Base-by-base conservation (phyloP, 2,888 invertebrate genomes). In the Choristoneura rosaceana region DNA sequence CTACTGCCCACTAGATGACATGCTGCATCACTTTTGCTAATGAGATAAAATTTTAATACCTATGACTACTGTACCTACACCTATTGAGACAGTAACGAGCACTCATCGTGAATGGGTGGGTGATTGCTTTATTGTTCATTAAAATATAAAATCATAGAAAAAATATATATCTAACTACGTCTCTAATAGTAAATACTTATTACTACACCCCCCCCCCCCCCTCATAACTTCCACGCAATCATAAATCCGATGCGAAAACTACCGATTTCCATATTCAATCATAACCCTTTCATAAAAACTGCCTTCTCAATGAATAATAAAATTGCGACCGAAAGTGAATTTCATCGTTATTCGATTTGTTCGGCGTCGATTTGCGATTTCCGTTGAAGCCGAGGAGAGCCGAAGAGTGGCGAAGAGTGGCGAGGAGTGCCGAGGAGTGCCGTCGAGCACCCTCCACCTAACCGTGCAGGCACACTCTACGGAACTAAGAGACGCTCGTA, bases 281-380 rank as follows among this genome's bases (percentile, higher is more conserved):
- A 25, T 55, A 25, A 55, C 25, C 25, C 55, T 55, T 55, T 50
- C 60, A 59, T 47, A 71, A 33, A 34, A 64, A 55, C 62, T 67
- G 58, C 55, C 61, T 55, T 66, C 58, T 73, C 73, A 73, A 41
- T 73, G 73, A 52, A 69, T 59, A 73, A 69, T 73, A 73, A 73
- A 73, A 71, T 67, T 15, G 66, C 55, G 62, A 62, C 62, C 62
- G 71, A 71, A 73, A 73, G 73, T 73, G 73, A 64, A 73, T 73
- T 69, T 69, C 68, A 69, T 73, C 73, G 69, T 73, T 73, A 73
- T 73, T 73, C 73, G 73, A 73, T 73, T 73, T 73, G 59, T 58
- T 52, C 62, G 60, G 58, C 66, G 61, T 17, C 69, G 74, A 70
- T 70, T 74, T 70, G 68, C 70, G 47, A 74, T 60, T 65, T 47